A percentile compares a stretch with the other conserved stretches of the same genome.
phyloP scores from a whole-genome alignment of 2,888 invertebrate genomes.

The Pyrrhia umbra region DNA sequence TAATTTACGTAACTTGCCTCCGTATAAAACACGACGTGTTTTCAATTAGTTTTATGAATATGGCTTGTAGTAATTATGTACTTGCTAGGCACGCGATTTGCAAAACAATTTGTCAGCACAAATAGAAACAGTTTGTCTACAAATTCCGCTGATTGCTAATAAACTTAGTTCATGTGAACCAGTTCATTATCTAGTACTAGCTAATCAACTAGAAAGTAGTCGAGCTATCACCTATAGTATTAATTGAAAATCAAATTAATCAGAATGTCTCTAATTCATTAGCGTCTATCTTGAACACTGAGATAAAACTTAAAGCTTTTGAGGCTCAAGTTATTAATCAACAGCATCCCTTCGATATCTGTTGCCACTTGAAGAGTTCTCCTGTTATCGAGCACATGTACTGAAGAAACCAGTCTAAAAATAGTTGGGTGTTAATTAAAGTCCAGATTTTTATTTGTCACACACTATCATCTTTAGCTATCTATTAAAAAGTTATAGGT shows the following conservation, averaged over 20 bases:
- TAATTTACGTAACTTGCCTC: constrained; percentile 3
- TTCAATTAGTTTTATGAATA: constrained; percentile 45
- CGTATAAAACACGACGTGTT: constrained; percentile 17
- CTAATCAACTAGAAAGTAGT: constrained; percentile 28
- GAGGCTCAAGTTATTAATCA: constrained; percentile 40
- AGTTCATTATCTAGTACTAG: constrained; percentile 31
- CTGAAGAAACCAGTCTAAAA: constrained; percentile 30
- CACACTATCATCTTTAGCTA: background rate
- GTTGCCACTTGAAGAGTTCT: constrained; percentile 39
- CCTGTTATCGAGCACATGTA: constrained; percentile 41
- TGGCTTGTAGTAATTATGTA: constrained; percentile 15
- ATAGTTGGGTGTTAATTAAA: constrained; percentile 35
- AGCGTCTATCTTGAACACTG: constrained; percentile 24
- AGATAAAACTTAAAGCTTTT: constrained; percentile 27
- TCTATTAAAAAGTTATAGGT: no score
- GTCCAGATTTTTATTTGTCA: background rate
- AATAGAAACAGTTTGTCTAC: constrained; percentile 28
- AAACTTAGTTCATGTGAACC: constrained; percentile 11
- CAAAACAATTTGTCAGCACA: constrained; percentile 30
- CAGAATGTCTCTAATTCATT: constrained; percentile 26
- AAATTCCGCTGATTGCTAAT: constrained; percentile 28
- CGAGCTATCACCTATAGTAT: constrained; percentile 12
- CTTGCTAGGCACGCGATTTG: constrained; percentile 42
- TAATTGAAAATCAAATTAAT: constrained; percentile 20
- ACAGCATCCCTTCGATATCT: constrained; percentile 33